Evolutionary conservation across 1,140 invertebrate genomes (phyloP), one percentile per base, ranked within the genome.

Genomic region (Spodoptera frugiperda): DNA sequence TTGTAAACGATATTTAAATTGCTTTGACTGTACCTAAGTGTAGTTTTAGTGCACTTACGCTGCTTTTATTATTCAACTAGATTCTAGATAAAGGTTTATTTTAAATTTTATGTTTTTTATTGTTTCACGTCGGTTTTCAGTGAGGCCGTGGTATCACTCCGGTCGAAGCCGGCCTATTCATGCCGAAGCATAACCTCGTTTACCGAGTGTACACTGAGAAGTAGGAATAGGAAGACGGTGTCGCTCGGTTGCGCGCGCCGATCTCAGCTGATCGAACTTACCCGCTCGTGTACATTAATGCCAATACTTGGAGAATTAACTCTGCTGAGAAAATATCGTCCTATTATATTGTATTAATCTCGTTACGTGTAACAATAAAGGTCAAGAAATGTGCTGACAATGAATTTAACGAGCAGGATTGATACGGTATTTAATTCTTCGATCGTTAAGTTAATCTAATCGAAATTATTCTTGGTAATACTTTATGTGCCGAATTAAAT

Each of bases 231-330:
- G 81, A 84, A 79, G 88, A 83, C 82, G 82, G 84, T 84, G 84
- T 88, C 85, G 80, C 79, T 86, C 87, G 89, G 76, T 87, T 85
- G 79, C 84, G 78, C 77, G 84, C 87, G 83, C 81, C 87, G 81
- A 80, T 91, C 89, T 90, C 91, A 91, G 89, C 72, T 74, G 87
- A 87, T 91, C 82, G 76, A 68, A 83, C n/a, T 91, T 91, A 88
- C 87, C 55, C 59, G 77, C 72, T 82, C 80, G 77, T 44, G 59
- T 46, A 46, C 46, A 72, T 79, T 10, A 83, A 87, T 85, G 81
- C 84, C 82, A 85, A 82, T 88, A 82, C 84, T 81, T 86, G 78
- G 84, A 84, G 73, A 83, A 79, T 81, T 73, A 30, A 76, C 70
- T n/a, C 80, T 84, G 79, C 79, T 91, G 89, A 89, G 88, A 89